Base-by-base conservation (phyloP, 2,888 invertebrate genomes). In the Frankliniella intonsa region DNA sequence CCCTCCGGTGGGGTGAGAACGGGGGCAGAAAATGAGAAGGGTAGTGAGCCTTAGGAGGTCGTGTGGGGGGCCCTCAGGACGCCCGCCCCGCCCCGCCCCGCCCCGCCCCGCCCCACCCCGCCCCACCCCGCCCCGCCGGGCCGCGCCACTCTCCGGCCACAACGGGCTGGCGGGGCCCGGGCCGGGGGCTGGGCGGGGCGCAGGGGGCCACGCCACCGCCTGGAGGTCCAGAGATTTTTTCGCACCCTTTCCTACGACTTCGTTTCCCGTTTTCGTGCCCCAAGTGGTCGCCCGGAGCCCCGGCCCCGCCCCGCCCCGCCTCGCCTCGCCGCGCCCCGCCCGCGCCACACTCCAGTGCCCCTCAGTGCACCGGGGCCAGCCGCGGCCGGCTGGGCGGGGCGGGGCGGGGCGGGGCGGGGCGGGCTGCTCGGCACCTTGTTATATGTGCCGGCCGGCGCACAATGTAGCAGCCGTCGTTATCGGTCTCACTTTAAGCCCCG, bases 211-310 rank as follows among this genome's bases (percentile, higher is more conserved):
- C 55, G 19, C 19, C 62, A 62, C 14, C 62, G 14, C 62, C 62
- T n/a, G n/a, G 55, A 55, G 38, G 69, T 76, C 69, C 69, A 25
- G 12, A 25, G 69, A 25, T 76, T 25, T 76, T 76, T 76, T 25
- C 22, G 22, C 22, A 22, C 69, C 69, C 25, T 76, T 22, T 22
- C 69, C 69, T 12, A 25, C 69, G 69, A 76, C 69, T 76, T 76
- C 69, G 69, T 76, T 76, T 76, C 69, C 69, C 69, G 69, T 62
- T 62, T 62, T 17, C 62, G 62, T n/a, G 17, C 62, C 62, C 62
- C 62, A 62, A 62, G 62, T 62, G 62, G 62, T 62, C 62, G 62
- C 62, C 62, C 7, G n/a, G 62, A n/a, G 62, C 62, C 62, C 14
- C 62, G 0, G 14, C 62, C 62, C 19, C 62, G 19, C 19, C 62